Evolutionary conservation across 2,888 invertebrate genomes (phyloP), one percentile per base, ranked within the genome.

Genomic region (Perizoma affinitatum): DNA sequence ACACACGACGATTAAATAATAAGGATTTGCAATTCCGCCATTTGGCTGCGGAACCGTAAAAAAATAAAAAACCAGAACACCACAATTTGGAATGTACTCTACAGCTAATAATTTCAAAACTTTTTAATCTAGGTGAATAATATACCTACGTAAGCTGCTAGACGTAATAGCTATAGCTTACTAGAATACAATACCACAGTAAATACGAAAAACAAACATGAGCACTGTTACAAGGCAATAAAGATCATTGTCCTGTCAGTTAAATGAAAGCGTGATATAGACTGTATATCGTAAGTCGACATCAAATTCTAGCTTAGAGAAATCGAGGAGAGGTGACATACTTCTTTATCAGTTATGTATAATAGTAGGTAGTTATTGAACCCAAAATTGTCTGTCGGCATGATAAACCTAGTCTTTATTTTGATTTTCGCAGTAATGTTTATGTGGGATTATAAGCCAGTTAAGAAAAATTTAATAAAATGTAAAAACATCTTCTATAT

Each of bases 261-360:
- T 71, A 71, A 71, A 69, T 73, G 66, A 73, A 76, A 73, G 76
- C 77, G 73, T 79, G 79, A 78, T 80, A 75, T 74, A 70, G 72
- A 77, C 75, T 78, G 77, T 78, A 79, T 61, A 82, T 84, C 82
- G 80, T 84, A 81, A 82, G 78, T 81, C 80, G 85, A 84, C 84
- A 82, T 83, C 82, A 76, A 80, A 81, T 78, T 76, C 75, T 76
- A 78, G 78, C 72, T 63, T 60, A 80, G 75, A 67, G 72, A 82
- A 81, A 78, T 79, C 72, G 69, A 66, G 9, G 34, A 50, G 51
- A 57, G 70, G 71, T 71, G 80, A 76, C 78, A 82, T 40, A 50
- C 43, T 11, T 36, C 10, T 52, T 45, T 47, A 47, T 40, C 22
- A 49, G 43, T 48, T 41, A 34, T 54, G 36, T 9, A 54, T 40